Evolutionary conservation across 2,797 vertebrate genomes (phyloP).

Genomic region (Eulemur albifrons): DNA sequence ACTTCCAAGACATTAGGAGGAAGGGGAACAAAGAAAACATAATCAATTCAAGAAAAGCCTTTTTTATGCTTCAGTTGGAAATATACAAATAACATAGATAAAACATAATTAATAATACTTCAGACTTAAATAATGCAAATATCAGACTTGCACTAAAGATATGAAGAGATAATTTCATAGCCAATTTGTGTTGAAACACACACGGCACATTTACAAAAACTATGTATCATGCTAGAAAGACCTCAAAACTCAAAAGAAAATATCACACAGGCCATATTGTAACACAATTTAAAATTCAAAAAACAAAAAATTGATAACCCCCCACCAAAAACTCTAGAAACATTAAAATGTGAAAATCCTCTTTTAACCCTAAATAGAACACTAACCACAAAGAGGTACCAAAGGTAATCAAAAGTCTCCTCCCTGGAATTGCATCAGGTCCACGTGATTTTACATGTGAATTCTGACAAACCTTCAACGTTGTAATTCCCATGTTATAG

Average conservation of each 20-base stretch:
- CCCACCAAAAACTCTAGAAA: neutral
- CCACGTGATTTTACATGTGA: neutral
- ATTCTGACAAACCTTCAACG: neutral
- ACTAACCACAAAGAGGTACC: neutral
- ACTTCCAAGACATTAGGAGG: neutral
- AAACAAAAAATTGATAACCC: neutral
- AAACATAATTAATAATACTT: neutral
- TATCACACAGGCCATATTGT: neutral
- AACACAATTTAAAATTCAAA: neutral
- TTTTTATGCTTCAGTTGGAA: neutral
- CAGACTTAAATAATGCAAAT: neutral
- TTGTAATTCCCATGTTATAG: neutral
- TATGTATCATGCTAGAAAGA: neutral
- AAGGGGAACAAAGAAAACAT: neutral
- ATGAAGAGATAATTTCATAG: neutral
- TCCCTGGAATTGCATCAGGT: neutral
- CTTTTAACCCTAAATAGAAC: neutral
- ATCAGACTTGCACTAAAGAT: neutral
- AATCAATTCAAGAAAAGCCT: neutral
- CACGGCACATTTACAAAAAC: neutral
- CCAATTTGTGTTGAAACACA: neutral
- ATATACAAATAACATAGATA: neutral
- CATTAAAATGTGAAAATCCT: neutral
- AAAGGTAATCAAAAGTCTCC: neutral
- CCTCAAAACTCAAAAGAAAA: neutral